Conservation (phyloP, 2,888 invertebrate genomes). For the Schrankia costaestrigalis region DNA sequence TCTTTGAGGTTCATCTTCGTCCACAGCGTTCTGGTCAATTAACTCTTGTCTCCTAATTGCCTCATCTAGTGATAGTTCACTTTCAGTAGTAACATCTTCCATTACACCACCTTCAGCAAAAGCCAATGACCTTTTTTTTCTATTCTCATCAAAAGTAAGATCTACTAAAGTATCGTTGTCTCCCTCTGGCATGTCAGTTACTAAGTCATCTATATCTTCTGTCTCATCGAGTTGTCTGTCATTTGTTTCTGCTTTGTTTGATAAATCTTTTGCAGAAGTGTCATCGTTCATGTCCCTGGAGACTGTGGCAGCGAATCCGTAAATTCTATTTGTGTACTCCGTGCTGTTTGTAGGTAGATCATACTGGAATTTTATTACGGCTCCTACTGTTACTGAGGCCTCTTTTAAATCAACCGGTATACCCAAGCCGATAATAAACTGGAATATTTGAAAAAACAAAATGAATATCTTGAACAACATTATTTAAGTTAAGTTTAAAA, state of each 20-base stretch:
- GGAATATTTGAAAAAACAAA: no score
- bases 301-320: conserved; percentile 65
- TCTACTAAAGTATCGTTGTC: conserved; percentile 64
- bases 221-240: conserved; percentile 34
- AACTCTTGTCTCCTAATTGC: conserved; percentile 75
- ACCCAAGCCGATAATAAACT: conserved; percentile 85
- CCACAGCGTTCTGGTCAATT: conserved; percentile 55
- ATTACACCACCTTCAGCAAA: conserved; percentile 62
- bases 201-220: conserved; percentile 20
- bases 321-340: conserved; percentile 77
- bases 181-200: conserved; percentile 30
- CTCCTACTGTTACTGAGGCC: conserved; percentile 82
- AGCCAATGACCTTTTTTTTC: conserved; percentile 53
- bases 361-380: conserved; percentile 85
- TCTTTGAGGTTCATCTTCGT: conserved; percentile 56
- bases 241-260: conserved; percentile 32
- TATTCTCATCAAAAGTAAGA: conserved; percentile 59
- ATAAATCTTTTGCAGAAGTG: conserved; percentile 27
- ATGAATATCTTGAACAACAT: no score
- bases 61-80: conserved; percentile 62
- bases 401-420: conserved; percentile 83
- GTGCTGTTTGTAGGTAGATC: conserved; percentile 83
- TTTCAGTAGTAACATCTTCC: conserved; percentile 35
- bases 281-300: conserved; percentile 64
- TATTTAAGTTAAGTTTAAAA: no score